phyloP scores from a whole-genome alignment of 2,797 vertebrate species.

The Sebastes goodei region DNA sequence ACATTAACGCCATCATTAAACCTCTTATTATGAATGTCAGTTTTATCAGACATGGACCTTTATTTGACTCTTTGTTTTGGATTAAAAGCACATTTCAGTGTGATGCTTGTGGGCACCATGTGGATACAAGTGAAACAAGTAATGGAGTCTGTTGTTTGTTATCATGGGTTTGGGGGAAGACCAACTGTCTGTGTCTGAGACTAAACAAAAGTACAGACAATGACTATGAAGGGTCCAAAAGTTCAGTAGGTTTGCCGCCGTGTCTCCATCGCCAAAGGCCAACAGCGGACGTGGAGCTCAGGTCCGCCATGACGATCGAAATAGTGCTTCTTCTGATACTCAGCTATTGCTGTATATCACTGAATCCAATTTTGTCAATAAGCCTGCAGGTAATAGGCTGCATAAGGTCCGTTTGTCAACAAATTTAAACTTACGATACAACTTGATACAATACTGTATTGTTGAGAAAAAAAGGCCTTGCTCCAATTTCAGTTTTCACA shows the following conservation, averaged over 20 bases:
- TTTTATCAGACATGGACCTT: constrained; percentile 39
- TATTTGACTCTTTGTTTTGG: constrained; percentile 55
- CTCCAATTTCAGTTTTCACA: too few relatives aligned
- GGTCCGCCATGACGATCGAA: neutral
- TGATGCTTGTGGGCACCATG: constrained; percentile 51
- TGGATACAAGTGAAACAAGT: constrained; percentile 44
- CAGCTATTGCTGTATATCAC: too few relatives aligned
- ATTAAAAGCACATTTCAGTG: constrained; percentile 61
- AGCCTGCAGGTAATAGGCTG: neutral
- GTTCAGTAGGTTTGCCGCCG: constrained; percentile 27
- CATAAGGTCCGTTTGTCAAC: neutral
- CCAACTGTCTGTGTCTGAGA: constrained; percentile 37
- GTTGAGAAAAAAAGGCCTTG: too few relatives aligned
- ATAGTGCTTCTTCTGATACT: neutral
- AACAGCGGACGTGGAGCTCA: neutral
- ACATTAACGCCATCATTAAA: neutral
- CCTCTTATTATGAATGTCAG: neutral
- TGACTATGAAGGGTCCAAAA: neutral
- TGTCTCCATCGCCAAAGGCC: neutral
- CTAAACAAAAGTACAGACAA: constrained; percentile 36
- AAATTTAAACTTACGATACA: neutral
- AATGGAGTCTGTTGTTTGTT: constrained; percentile 52
- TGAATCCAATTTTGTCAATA: too few relatives aligned
- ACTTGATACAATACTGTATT: neutral
- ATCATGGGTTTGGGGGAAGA: constrained; percentile 47